Percentiles rank a stretch among this genome's conserved stretches.
These are phyloP conservation scores for Acrossocheilus fasciatus DNA, from an alignment of 2,797 vertebrate species.

Conservation along the genomic window DNA sequence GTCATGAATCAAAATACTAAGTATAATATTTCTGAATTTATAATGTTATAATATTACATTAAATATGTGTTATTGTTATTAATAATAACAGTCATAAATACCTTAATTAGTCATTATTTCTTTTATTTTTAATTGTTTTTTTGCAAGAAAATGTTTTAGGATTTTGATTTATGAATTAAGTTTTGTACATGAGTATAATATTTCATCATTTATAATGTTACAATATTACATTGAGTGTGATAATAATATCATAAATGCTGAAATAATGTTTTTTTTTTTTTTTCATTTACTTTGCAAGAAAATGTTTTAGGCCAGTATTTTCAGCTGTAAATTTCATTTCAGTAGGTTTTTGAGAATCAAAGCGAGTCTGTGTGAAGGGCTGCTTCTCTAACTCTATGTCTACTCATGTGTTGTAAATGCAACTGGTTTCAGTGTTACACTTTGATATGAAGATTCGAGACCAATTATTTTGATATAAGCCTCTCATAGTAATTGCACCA, in stretches of 20 bases:
- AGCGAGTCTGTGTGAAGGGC: neutral
- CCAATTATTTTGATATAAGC: conserved; percentile 12
- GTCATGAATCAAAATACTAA: neutral
- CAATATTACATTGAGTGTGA: neutral
- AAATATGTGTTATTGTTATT: neutral
- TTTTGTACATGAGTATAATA: neutral
- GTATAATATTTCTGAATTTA: neutral
- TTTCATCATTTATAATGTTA: neutral
- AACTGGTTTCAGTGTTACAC: conserved; percentile 1
- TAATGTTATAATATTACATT: neutral
- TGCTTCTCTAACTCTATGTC: neutral
- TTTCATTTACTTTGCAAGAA: neutral
- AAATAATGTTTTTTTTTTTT: neutral
- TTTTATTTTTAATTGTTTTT: no score
- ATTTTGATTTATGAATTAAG: neutral
- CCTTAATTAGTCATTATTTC: neutral
- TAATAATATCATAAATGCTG: no score
- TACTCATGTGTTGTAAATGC: neutral
- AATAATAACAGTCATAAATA: neutral
- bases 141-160: neutral
- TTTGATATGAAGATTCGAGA: conserved; percentile 34
- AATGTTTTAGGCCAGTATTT: neutral
- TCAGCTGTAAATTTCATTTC: neutral
- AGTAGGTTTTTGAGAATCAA: neutral
- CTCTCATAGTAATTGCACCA: conserved; percentile 24